Evolutionary conservation across 2,113 vertebrate genomes (phyloP).

Genomic region (Callorhinus ursinus): DNA sequence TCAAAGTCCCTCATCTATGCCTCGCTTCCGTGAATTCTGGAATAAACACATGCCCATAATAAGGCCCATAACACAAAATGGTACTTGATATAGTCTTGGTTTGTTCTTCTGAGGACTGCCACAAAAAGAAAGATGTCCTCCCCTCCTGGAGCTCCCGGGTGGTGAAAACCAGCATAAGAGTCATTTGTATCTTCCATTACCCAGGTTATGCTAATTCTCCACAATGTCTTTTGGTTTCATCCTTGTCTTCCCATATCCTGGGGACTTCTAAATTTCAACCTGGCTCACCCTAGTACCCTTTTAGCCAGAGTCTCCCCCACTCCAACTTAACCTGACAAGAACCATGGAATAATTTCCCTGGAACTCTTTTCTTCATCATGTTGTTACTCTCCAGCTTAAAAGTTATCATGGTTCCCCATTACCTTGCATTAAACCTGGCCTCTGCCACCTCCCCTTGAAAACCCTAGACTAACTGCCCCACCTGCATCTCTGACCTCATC

Average conservation of each 20-base stretch:
- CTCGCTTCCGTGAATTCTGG: neutral
- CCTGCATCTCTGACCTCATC: neutral
- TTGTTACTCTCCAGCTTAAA: conserved; percentile 3
- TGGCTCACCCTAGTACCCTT: neutral
- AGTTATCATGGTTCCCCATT: neutral
- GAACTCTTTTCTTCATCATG: neutral
- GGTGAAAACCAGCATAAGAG: neutral
- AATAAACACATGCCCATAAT: neutral
- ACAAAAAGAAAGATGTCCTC: neutral
- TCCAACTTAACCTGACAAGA: neutral
- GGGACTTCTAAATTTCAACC: neutral
- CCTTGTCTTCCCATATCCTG: neutral
- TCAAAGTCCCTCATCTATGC: neutral
- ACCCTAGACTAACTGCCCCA: neutral
- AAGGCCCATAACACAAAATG: neutral
- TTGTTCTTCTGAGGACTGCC: neutral
- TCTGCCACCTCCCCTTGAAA: neutral
- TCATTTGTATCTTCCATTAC: neutral
- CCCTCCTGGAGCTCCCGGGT: neutral
- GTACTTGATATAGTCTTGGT: neutral
- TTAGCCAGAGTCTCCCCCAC: neutral
- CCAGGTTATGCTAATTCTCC: neutral
- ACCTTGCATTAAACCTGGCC: neutral
- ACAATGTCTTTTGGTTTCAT: neutral
- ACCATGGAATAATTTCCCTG: conserved; percentile 36